These are phyloP conservation scores for Venturia canescens DNA, from an alignment of 1,140 invertebrate genomes.

Conservation along the genomic window DNA sequence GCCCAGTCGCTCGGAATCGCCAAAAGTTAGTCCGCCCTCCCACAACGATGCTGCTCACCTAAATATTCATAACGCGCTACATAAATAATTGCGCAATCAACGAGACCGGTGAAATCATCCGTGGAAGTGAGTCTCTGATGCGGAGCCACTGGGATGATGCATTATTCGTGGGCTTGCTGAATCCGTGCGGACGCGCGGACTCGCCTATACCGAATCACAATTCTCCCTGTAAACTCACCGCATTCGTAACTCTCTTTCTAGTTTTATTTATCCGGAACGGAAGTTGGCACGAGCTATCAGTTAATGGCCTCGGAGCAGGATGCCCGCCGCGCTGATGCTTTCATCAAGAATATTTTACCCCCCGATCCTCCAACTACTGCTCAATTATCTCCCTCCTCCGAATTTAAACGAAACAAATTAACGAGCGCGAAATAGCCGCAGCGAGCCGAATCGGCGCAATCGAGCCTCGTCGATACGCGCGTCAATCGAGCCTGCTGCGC, in stretches of 20 bases:
- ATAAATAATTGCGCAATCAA: constrained; percentile 9
- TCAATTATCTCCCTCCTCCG: no score
- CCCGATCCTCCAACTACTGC: background rate
- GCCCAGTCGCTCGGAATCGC: background rate
- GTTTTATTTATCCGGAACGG: constrained; percentile 16
- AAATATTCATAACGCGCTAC: constrained; percentile 52
- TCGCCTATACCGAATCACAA: background rate
- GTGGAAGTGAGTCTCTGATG: background rate
- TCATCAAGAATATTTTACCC: background rate
- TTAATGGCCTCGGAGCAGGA: background rate
- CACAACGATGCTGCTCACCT: constrained; percentile 14
- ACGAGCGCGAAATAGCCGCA: no score
- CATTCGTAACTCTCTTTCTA: background rate
- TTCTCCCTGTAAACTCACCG: background rate
- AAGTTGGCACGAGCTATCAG: background rate
- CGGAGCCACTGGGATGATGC: background rate
- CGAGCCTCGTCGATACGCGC: no score
- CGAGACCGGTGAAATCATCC: constrained; percentile 17
- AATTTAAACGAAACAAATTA: no score
- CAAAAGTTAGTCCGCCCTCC: background rate
- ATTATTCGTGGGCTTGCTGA: background rate
- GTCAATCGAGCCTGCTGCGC: no score
- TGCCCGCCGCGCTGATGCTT: background rate
- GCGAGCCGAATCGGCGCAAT: no score
- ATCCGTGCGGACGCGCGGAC: background rate